A percentile compares a stretch with the other conserved stretches of the same genome.
phyloP scores from a whole-genome alignment of 2,113 vertebrate species.

The Megaptera novaeangliae region DNA sequence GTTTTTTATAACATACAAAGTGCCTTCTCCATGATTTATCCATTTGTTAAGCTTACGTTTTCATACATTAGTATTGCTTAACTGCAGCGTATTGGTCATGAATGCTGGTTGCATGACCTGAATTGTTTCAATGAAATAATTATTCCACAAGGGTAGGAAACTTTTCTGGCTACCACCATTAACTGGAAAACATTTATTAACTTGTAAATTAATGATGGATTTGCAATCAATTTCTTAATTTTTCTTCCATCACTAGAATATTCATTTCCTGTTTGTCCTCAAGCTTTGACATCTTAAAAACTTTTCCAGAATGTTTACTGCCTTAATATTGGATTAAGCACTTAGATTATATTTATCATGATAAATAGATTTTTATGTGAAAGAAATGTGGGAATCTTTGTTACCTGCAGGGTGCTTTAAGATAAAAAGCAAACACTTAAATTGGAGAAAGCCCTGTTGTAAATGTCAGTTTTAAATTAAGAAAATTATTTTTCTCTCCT shows the following conservation, averaged over 20 bases:
- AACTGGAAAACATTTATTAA: neutral
- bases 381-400: neutral
- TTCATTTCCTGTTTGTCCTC: neutral
- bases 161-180: neutral
- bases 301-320: slow-evolving; percentile 60
- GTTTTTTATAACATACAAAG: neutral
- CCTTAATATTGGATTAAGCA: neutral
- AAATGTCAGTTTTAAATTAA: neutral
- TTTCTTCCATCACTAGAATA: neutral
- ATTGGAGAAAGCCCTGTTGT: neutral
- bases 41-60: neutral
- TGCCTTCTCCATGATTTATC: neutral
- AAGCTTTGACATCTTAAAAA: neutral
- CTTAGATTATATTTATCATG: neutral
- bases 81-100: neutral
- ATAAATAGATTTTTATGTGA: neutral
- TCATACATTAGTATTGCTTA: neutral
- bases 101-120: neutral
- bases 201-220: neutral
- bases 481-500: neutral
- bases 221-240: neutral
- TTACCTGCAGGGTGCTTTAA: neutral
- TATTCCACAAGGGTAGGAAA: neutral
- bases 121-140: neutral
- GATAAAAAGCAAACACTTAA: neutral